Base-by-base conservation (phyloP, 2,113 vertebrate genomes). In the Dolichallabes microphthalmus region DNA sequence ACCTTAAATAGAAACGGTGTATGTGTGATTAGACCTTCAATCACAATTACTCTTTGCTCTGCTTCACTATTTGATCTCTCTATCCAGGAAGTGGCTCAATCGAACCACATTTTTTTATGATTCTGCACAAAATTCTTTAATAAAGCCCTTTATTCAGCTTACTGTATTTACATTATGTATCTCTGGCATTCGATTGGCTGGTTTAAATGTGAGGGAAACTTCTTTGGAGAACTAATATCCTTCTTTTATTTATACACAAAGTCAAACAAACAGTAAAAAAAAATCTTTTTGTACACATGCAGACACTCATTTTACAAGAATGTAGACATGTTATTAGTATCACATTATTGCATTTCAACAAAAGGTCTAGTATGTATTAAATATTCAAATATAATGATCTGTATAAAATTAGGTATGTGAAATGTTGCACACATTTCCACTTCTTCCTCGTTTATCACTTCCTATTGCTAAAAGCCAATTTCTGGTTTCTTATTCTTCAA, bases 41-140 rank as follows among this genome's bases (percentile, higher is more conserved):
- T 82, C 61, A 14, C 64, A 45, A 82, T 61, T 84, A 73, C 50
- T 89, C 90, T 90, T 89, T 86, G 86, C 89, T 87, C 85, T 69
- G 85, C 89, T 86, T 86, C 88, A 86, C 45, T 85, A 88, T 93
- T 91, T 94, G 91, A 94, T 94, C 92, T 94, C 93, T 86, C 80
- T 82, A 13, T 86, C 92, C 91, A 89, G 88, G 52, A 88, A 91
- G 88, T 87, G 87, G 89, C 89, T 90, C 84, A 84, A 89, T 90
- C 86, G 82, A 88, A 90, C 88, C 66, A 60, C n/a, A 75, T 52
- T 71, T 50, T 79, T 53, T 55, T 17, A 57, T 53, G 74, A 86
- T 93, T 91, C 93, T 78, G 92, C 91, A 92, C 92, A 93, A 94
- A 89, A 92, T 92, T 92, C 94, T 95, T 95, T 94, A 95, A 95